phyloP scores from a whole-genome alignment of 2,797 vertebrate genomes.

The Rachycentron canadum region DNA sequence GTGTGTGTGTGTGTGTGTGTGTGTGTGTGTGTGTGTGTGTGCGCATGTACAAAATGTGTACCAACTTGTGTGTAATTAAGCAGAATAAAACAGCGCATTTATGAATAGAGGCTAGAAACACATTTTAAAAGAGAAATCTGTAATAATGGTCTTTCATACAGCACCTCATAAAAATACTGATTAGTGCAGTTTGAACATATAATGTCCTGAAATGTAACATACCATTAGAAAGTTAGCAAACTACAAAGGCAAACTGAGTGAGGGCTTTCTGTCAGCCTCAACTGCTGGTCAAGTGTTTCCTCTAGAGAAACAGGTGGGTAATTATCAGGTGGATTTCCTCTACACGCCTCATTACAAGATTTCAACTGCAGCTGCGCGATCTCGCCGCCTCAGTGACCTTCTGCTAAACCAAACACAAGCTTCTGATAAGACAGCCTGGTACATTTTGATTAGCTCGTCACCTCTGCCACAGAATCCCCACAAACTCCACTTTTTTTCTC shows the following conservation, averaged over 20 bases:
- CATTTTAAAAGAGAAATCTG: not conserved
- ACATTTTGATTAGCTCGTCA: slow-evolving; percentile 22
- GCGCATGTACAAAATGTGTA: not conserved
- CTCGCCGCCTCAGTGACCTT: not conserved
- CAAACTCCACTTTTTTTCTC: not conserved
- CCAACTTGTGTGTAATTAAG: not conserved
- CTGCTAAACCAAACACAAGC: slow-evolving; percentile 21
- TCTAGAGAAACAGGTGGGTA: not conserved
- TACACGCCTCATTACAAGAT: not conserved
- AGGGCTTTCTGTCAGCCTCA: not conserved
- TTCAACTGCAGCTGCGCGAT: slow-evolving; percentile 8
- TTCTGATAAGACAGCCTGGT: slow-evolving; percentile 11
- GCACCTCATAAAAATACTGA: not conserved
- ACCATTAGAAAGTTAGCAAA: too few relatives aligned
- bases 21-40: too few relatives aligned
- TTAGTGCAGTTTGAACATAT: not conserved
- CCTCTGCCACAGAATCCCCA: slow-evolving; percentile 11
- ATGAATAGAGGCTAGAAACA: not conserved
- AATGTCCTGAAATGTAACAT: not conserved
- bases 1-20: too few relatives aligned
- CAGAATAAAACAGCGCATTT: not conserved
- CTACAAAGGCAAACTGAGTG: too few relatives aligned
- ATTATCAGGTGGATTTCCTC: slow-evolving; percentile 3
- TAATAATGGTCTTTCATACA: not conserved
- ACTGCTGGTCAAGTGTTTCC: not conserved